Percentiles rank a stretch among this genome's conserved stretches.
Conservation (phyloP, 92 coral and sea anemone species). For the Chrysogorgia sp. region DNA sequence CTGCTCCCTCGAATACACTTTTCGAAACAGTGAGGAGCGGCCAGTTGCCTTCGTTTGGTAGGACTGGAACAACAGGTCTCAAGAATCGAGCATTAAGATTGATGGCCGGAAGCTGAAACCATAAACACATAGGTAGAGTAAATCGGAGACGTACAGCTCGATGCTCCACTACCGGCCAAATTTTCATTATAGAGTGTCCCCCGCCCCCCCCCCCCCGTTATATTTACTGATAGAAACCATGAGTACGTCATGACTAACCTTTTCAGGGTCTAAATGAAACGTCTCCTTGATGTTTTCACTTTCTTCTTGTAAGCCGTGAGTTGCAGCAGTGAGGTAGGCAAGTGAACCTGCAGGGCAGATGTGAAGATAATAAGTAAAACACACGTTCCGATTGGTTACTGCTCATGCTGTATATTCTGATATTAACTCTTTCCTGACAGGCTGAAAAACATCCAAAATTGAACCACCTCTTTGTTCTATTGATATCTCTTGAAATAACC, state of each 20-base stretch:
- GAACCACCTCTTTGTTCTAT: too few relatives aligned
- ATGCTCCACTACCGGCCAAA: neutral
- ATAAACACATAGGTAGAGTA: neutral
- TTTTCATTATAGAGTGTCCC: too few relatives aligned
- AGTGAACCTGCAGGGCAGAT: slow-evolving; percentile 64
- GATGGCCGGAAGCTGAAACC: slow-evolving; percentile 73
- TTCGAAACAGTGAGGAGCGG: slow-evolving; percentile 92
- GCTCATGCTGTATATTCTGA: too few relatives aligned
- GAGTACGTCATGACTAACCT: slow-evolving; percentile 48
- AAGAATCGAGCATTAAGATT: slow-evolving; percentile 82
- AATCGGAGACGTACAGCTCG: neutral
- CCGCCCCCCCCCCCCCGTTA: too few relatives aligned
- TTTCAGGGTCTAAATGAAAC: slow-evolving; percentile 77
- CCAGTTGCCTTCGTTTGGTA: slow-evolving; percentile 99
- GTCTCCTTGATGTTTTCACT: slow-evolving; percentile 79
- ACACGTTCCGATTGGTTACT: too few relatives aligned
- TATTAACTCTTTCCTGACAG: too few relatives aligned
- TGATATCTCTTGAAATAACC: too few relatives aligned
- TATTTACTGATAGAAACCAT: neutral
- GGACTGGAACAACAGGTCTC: slow-evolving; percentile 86
- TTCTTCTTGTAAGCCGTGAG: slow-evolving; percentile 89
- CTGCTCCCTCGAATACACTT: slow-evolving; percentile 98
- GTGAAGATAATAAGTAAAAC: neutral
- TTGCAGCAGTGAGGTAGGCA: slow-evolving; percentile 97
- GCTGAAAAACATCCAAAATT: too few relatives aligned